phyloP scores from a whole-genome alignment of 2,888 invertebrate genomes.

The Drosophila peninsularis region DNA sequence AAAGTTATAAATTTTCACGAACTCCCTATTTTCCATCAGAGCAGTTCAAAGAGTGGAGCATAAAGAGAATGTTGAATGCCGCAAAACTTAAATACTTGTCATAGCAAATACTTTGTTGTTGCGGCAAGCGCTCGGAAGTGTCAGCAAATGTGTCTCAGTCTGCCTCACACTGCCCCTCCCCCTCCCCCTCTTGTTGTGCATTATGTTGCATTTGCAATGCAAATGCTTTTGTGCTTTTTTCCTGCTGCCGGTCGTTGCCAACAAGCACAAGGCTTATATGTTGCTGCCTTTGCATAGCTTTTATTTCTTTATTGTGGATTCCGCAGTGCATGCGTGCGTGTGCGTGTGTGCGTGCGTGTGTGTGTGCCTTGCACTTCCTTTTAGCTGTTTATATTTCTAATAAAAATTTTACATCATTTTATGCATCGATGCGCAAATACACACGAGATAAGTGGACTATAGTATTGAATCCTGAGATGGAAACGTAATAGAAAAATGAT shows the following conservation, averaged over 20 bases:
- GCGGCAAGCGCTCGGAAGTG: conserved; percentile 62
- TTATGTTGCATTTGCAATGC: conserved; percentile 75
- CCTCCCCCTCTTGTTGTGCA: conserved; percentile 61
- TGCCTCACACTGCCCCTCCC: not conserved
- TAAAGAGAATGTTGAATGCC: conserved; percentile 30
- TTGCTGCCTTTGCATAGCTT: conserved; percentile 56
- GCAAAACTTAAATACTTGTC: conserved; percentile 70
- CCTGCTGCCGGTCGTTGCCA: conserved; percentile 71
- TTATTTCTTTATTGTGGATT: conserved; percentile 75
- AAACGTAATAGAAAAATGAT: not conserved
- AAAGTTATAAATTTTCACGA: not conserved
- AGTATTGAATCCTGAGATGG: conserved; percentile 1
- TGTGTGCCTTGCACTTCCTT: conserved; percentile 38
- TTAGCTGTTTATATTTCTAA: conserved; percentile 77
- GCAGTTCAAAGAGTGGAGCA: conserved; percentile 19
- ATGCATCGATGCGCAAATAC: conserved; percentile 52
- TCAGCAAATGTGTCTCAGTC: conserved; percentile 61
- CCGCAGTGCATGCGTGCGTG: conserved; percentile 42
- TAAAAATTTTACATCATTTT: conserved; percentile 76
- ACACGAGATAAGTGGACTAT: conserved; percentile 8
- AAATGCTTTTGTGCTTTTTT: conserved; percentile 75
- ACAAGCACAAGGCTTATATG: conserved; percentile 60
- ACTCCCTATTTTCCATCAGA: not conserved
- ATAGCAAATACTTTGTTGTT: conserved; percentile 61
- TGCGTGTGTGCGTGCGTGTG: conserved; percentile 29